These are phyloP conservation scores for Coracias cyanogaster DNA, from an alignment of 2,797 vertebrate genomes.

Conservation along the genomic window DNA sequence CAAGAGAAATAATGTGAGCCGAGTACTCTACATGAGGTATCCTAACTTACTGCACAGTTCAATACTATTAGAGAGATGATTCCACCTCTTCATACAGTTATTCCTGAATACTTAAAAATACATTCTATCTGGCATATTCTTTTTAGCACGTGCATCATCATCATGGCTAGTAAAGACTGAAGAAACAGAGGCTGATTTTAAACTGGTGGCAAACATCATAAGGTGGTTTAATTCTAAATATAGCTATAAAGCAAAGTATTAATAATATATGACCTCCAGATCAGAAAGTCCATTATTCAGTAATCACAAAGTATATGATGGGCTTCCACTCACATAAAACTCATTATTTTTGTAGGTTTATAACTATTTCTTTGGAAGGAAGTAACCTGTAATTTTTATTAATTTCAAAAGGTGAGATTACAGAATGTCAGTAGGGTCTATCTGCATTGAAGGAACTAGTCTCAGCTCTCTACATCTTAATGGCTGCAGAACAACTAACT, in stretches of 20 bases:
- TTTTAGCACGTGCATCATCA: background rate
- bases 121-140: background rate
- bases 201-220: background rate
- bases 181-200: conserved; percentile 4
- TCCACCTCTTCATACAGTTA: conserved; percentile 18
- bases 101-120: conserved; percentile 38
- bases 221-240: background rate
- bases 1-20: background rate
- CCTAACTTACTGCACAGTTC: background rate
- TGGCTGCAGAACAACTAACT: background rate
- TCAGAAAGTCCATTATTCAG: background rate
- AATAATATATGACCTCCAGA: background rate
- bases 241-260: background rate
- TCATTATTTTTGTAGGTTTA: background rate
- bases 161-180: background rate
- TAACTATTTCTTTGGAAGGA: background rate
- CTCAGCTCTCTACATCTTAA: background rate
- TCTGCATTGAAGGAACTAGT: background rate
- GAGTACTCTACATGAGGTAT: background rate
- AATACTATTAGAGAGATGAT: conserved; percentile 1
- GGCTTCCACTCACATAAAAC: background rate
- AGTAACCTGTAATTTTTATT: background rate
- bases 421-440: background rate
- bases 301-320: background rate
- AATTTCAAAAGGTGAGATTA: background rate